These are phyloP conservation scores for Mythimna lalbum DNA, from an alignment of 2,888 invertebrate species.

Conservation along the genomic window DNA sequence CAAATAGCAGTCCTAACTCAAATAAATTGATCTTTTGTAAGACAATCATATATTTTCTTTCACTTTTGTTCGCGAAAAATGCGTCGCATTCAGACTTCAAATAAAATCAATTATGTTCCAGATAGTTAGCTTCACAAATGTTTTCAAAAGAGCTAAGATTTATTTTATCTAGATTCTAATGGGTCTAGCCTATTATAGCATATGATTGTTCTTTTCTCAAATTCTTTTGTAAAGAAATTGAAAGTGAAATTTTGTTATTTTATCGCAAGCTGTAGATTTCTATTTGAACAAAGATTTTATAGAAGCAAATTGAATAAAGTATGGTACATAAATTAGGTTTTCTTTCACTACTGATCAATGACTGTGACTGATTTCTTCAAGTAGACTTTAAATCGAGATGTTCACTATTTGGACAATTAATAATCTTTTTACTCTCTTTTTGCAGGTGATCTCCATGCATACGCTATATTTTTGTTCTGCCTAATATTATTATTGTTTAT, in stretches of 20 bases:
- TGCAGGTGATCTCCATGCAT: too few relatives aligned
- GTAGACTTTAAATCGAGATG: background rate
- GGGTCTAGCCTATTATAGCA: slow-evolving; percentile 21
- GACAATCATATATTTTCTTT: slow-evolving; percentile 3
- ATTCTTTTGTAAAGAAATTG: slow-evolving; percentile 29
- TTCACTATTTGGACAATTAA: too few relatives aligned
- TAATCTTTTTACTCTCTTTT: too few relatives aligned
- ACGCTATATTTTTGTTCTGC: too few relatives aligned
- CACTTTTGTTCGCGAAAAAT: slow-evolving; percentile 17
- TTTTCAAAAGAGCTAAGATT: slow-evolving; percentile 25
- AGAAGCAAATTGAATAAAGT: slow-evolving; percentile 2
- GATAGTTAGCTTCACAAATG: slow-evolving; percentile 38
- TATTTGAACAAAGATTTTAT: background rate
- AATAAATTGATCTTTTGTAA: slow-evolving; percentile 5
- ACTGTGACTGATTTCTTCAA: background rate
- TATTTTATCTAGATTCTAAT: slow-evolving; percentile 32
- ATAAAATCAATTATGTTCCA: slow-evolving; percentile 42
- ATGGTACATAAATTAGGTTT: background rate
- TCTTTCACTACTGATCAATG: slow-evolving; percentile 1
- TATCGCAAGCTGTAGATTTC: background rate
- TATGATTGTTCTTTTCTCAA: slow-evolving; percentile 16
- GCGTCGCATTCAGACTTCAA: slow-evolving; percentile 33
- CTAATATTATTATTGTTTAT: too few relatives aligned
- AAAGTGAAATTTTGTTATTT: slow-evolving; percentile 21
- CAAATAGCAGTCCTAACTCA: background rate